Percentiles rank a stretch among this genome's conserved stretches.
These are phyloP conservation scores for Benitochromis conjunctus DNA, from an alignment of 2,113 vertebrate species.

Conservation along the genomic window DNA sequence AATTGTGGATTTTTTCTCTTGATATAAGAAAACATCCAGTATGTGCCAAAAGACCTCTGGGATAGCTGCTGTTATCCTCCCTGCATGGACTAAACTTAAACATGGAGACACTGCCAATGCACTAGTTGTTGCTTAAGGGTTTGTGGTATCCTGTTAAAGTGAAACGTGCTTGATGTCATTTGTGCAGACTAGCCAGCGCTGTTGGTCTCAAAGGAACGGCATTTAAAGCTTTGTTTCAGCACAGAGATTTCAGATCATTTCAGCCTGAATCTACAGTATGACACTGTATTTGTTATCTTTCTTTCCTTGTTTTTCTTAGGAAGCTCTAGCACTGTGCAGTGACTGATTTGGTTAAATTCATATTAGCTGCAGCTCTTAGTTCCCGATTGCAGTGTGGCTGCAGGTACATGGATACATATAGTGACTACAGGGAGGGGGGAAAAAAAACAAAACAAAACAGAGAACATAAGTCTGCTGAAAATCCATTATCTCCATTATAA, in stretches of 20 bases:
- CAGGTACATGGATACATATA: background rate
- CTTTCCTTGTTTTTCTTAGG: constrained; percentile 2
- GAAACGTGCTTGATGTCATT: constrained; percentile 30
- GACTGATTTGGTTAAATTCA: background rate
- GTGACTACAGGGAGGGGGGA: background rate
- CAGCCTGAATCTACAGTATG: background rate
- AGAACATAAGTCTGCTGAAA: constrained; percentile 40
- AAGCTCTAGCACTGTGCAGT: background rate
- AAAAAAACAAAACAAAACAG: background rate
- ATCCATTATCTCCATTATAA: constrained; percentile 7
- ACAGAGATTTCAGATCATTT: constrained; percentile 28
- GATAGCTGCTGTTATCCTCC: constrained; percentile 41
- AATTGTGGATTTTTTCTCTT: background rate
- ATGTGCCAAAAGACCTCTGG: constrained; percentile 13
- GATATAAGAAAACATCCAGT: constrained; percentile 7
- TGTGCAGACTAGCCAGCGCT: constrained; percentile 5
- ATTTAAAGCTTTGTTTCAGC: constrained; percentile 20
- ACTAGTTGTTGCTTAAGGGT: constrained; percentile 35
- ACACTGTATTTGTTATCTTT: background rate
- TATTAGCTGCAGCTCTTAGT: constrained; percentile 10
- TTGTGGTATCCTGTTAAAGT: constrained; percentile 39
- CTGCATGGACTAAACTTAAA: constrained; percentile 47
- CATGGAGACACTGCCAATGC: constrained; percentile 13
- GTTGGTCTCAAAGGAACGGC: constrained; percentile 22
- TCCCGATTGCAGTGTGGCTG: background rate